A percentile compares a stretch with the other conserved stretches of the same genome.
Evolutionary conservation across 2,888 invertebrate species (phyloP).

Genomic region (Pyralis farinalis): DNA sequence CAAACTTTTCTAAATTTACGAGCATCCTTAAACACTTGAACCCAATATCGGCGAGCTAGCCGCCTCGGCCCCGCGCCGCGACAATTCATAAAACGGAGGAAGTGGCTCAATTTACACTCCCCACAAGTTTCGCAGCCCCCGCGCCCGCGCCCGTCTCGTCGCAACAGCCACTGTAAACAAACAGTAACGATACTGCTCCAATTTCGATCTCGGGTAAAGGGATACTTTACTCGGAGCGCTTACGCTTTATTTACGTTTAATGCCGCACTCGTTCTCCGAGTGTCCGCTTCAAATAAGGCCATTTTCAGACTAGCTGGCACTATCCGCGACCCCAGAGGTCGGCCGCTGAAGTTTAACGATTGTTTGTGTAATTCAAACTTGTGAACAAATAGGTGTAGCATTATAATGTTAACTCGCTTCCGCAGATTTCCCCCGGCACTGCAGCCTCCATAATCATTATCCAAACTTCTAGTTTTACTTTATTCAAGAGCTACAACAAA

Average conservation of each 20-base stretch:
- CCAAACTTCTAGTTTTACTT: conserved; percentile 40
- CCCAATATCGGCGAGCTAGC: conserved; percentile 17
- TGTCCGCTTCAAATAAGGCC: conserved; percentile 1
- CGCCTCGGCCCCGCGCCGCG: conserved; percentile 14
- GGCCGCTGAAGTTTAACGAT: conserved; percentile 27
- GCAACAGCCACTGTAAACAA: conserved; percentile 15
- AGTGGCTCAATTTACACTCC: conserved; percentile 32
- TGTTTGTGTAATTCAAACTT: conserved; percentile 18
- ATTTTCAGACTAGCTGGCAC: conserved; percentile 8
- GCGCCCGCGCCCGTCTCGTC: too few relatives aligned
- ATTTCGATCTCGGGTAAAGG: conserved; percentile 7
- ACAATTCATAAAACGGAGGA: conserved; percentile 33
- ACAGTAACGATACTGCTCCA: conserved; percentile 15
- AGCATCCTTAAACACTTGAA: conserved; percentile 10
- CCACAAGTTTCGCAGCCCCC: conserved; percentile 10
- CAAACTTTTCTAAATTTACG: conserved; percentile 19
- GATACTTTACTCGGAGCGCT: conserved; percentile 3
- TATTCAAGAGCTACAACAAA: conserved; percentile 25
- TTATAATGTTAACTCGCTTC: conserved; percentile 28
- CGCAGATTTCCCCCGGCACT: conserved; percentile 60
- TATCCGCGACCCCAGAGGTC: conserved; percentile 13
- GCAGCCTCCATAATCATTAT: conserved; percentile 40
- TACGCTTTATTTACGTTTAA: conserved; percentile 3
- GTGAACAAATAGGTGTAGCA: conserved; percentile 11
- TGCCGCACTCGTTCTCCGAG: neutral